phyloP scores from a whole-genome alignment of 2,888 invertebrate species.

The Ectobius pallidus region DNA sequence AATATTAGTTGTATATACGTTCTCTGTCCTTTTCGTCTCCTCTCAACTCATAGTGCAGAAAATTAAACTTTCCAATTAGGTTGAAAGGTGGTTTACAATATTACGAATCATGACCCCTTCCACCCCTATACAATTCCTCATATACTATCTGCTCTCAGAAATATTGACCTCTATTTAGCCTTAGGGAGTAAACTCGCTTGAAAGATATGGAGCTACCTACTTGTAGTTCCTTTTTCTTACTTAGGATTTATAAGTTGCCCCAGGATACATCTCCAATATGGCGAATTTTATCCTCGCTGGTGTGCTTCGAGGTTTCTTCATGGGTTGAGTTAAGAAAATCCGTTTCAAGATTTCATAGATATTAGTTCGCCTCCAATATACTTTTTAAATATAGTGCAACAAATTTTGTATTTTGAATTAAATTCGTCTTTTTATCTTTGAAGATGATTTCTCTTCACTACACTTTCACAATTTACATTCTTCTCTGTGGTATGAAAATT shows the following conservation, averaged over 20 bases:
- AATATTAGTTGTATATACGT: conserved; percentile 1
- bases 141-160: conserved; percentile 12
- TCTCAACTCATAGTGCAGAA: not conserved
- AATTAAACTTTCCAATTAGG: conserved; percentile 32
- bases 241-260: not conserved
- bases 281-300: not conserved
- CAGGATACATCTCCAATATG: not conserved
- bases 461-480: too few species aligned
- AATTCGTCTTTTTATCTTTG: too few species aligned
- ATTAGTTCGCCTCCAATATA: too few species aligned
- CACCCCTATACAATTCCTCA: not conserved
- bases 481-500: too few species aligned
- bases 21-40: not conserved
- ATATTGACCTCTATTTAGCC: conserved; percentile 21
- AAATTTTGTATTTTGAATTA: too few species aligned
- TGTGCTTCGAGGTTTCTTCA: not conserved
- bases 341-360: too few species aligned
- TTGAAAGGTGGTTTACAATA: conserved; percentile 28
- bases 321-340: not conserved
- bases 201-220: not conserved
- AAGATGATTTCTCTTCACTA: too few species aligned
- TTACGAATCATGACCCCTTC: not conserved
- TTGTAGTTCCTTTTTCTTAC: conserved; percentile 12
- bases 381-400: too few species aligned
- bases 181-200: not conserved